Evolutionary conservation across 2,797 vertebrate genomes (phyloP), one percentile per base, ranked within the genome.

Genomic region (Myripristis jacobus): DNA sequence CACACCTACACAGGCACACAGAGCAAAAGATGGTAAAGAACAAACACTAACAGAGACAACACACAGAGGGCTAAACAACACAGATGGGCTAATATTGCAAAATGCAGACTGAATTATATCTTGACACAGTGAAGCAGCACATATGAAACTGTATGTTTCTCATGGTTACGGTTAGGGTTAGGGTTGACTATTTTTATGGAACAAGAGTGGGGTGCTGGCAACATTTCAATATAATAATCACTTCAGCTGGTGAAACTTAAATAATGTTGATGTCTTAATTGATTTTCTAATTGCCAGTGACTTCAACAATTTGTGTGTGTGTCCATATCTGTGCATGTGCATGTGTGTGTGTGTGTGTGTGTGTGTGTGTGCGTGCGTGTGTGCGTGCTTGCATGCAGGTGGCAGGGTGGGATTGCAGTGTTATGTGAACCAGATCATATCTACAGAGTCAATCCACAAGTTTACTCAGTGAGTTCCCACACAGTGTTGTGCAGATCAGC

Each of bases 401-500:
- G 47, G 38, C 36, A 18, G 24, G 57, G 54, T 47, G 74, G 60
- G 10, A 46, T 66, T 62, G n/a, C n/a, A 16, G 38, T 41, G 51
- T 41, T 61, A 50, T 46, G 59, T 66, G 66, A 76, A 43, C 48
- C 27, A 41, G 25, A 61, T 44, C 1, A 6, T 50, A 68, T 31
- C 70, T 65, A 63, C 34, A 19, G 19, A 58, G 34, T 52, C 24
- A 34, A 59, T 29, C 59, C 55, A 44, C 75, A 66, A 84, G 69
- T 83, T 78, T 65, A 50, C 71, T 79, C 69, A 70, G 70, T 56
- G 75, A 80, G 29, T 24, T 13, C 66, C 58, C 56, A 4, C 59
- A 44, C n/a, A n/a, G n/a, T n/a, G n/a, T 51, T 60, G 76, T 73
- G 67, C 75, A 68, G 65, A 73, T 41, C 75, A 72, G 51, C 70